Evolutionary conservation across 2,797 vertebrate species (phyloP).

Genomic region (Triplophysa bombifrons): DNA sequence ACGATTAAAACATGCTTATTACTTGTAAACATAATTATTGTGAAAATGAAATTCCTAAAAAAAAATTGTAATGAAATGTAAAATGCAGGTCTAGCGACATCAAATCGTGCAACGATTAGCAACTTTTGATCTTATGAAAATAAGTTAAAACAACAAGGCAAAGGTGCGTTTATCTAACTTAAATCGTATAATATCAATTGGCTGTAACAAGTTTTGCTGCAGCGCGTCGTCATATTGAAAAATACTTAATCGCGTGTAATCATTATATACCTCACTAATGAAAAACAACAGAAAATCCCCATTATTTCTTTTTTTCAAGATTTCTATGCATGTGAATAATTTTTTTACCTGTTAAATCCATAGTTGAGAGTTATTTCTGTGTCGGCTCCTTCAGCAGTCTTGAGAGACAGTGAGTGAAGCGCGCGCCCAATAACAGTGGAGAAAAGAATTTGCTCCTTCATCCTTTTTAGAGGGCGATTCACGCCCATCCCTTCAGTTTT

Average conservation of each 20-base stretch:
- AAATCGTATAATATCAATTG: neutral
- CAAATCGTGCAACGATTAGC: neutral
- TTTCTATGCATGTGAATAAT: constrained; percentile 17
- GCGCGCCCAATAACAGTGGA: constrained; percentile 67
- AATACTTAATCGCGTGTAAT: neutral
- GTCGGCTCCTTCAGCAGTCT: constrained; percentile 72
- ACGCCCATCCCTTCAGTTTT: constrained; percentile 84
- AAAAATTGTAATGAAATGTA: neutral
- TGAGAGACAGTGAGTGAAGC: constrained; percentile 78
- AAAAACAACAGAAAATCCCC: neutral
- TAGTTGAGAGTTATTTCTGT: constrained; percentile 70
- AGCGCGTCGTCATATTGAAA: neutral
- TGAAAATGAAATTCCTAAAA: neutral
- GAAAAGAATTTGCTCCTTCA: constrained; percentile 78
- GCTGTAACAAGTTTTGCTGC: neutral
- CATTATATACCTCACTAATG: neutral
- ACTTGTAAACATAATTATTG: neutral
- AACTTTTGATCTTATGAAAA: neutral
- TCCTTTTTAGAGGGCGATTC: constrained; percentile 78
- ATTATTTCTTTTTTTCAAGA: neutral
- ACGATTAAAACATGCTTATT: neutral
- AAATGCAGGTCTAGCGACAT: neutral
- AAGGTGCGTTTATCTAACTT: neutral
- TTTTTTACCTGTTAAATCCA: constrained; percentile 87
- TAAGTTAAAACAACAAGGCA: neutral